Evolutionary conservation across 1,140 invertebrate genomes (phyloP), one percentile per base, ranked within the genome.

Genomic region (Harpegnathos saltator): DNA sequence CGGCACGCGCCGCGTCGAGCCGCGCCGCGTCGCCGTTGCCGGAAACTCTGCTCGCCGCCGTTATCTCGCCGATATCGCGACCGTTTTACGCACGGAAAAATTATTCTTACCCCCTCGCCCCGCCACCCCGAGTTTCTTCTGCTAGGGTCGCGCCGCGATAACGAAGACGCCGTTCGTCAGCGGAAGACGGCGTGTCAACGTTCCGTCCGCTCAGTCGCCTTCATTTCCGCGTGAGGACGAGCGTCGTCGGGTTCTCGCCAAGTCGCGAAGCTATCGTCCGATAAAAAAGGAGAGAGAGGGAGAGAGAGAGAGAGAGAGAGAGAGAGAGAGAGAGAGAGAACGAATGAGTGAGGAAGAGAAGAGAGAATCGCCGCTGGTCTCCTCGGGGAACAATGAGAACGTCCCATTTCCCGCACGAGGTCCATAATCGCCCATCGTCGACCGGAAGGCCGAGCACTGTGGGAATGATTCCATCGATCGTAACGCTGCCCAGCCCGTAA

Each of bases 391-490:
- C 44, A 54, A 69, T 63, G 65, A 69, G 69, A 86, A 58, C 58
- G 48, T 38, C 58, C 22, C 4, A 22, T 24, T 72, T 65, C 69
- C 73, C 71, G 50, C 19, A 12, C 24, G 14, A 15, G 17, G 72
- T 75, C 65, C 72, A 74, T 87, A 74, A 87, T 87, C 73, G 54
- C 19, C 66, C 38, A 22, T 68, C 52, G 38, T 17, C 26, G 15
- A 33, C 48, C 65, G 75, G 75, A 71, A 80, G 65, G 75, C 75
- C 56, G 24, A 48, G 54, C 50, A 58, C 82, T 87, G 85, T 87
- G 86, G 82, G 86, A 87, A 87, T 87, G 85, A 84, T 84, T 62
- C 62, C 56, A 54, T 66, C 58, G 59, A 71, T 78, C 75, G 75
- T 78, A 58, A 80, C 65, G 65, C 33, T 80, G 75, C 75, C 75